Conservation (phyloP, 2,888 invertebrate species). For the Chydorus sphaericus region DNA sequence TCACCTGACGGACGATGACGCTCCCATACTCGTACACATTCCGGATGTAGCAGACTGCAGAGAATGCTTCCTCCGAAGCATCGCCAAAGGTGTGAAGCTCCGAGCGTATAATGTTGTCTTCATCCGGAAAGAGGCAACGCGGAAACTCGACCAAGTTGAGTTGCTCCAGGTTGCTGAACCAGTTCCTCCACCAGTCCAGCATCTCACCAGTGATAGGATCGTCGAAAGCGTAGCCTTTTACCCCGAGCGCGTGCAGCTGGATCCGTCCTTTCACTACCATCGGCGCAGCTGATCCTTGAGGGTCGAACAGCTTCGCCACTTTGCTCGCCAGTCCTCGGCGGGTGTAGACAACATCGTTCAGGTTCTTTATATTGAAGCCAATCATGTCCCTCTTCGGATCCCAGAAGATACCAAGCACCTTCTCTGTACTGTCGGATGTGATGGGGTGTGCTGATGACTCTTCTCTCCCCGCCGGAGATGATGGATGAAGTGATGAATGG, state of each 20-base stretch:
- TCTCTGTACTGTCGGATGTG: not conserved
- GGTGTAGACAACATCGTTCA: not conserved
- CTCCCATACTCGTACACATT: not conserved
- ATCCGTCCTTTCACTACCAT: slow-evolving; percentile 15
- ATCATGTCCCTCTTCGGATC: not conserved
- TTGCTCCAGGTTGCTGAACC: not conserved
- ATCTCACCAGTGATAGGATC: not conserved
- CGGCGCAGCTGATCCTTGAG: slow-evolving; percentile 3
- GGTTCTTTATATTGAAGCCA: not conserved
- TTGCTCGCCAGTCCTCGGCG: not conserved
- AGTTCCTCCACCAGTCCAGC: not conserved
- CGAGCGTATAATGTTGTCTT: not conserved
- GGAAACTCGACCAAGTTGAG: slow-evolving; percentile 2
- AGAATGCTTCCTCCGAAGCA: slow-evolving; percentile 4
- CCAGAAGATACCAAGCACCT: slow-evolving; percentile 1
- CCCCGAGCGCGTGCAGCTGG: slow-evolving; percentile 2
- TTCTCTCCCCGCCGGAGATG: not conserved
- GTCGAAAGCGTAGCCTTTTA: slow-evolving; percentile 14
- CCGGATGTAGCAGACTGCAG: not conserved
- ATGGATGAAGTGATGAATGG: not conserved
- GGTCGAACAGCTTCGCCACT: slow-evolving; percentile 6
- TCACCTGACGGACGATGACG: not conserved
- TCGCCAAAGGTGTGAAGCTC: slow-evolving; percentile 7
- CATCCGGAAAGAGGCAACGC: not conserved
- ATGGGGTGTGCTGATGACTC: not conserved